phyloP scores from a whole-genome alignment of 2,113 vertebrate species.

The Hiodon tergisus region DNA sequence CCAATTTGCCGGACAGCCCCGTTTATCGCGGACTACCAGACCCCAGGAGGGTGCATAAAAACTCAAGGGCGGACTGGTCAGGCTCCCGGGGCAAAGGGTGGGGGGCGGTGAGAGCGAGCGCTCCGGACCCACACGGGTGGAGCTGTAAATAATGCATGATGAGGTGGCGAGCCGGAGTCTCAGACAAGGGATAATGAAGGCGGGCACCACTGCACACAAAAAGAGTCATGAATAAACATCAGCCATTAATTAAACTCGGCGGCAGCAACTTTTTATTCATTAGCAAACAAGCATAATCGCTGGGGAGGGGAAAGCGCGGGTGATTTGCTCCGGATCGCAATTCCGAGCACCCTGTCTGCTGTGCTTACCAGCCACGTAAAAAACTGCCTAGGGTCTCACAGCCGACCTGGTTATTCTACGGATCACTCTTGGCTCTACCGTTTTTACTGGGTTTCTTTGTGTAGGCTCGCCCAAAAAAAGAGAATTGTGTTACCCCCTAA shows the following conservation, averaged over 20 bases:
- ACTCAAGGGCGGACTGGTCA: background rate
- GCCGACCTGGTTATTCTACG: slow-evolving; percentile 13
- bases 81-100: background rate
- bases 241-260: slow-evolving; percentile 56
- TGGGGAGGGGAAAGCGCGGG: background rate
- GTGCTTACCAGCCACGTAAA: slow-evolving; percentile 13
- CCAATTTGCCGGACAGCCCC: background rate
- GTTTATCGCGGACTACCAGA: background rate
- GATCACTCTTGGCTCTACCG: background rate
- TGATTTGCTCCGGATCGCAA: slow-evolving; percentile 31
- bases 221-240: slow-evolving; percentile 65
- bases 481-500: background rate
- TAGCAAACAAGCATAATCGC: slow-evolving; percentile 50
- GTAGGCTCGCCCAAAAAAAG: background rate
- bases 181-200: slow-evolving; percentile 49
- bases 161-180: slow-evolving; percentile 33
- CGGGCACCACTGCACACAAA: slow-evolving; percentile 40
- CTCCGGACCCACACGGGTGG: background rate
- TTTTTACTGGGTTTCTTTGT: background rate
- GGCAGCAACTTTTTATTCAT: slow-evolving; percentile 46
- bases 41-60: background rate
- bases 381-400: background rate
- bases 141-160: slow-evolving; percentile 56
- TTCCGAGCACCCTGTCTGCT: slow-evolving; percentile 25
- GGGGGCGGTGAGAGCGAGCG: slow-evolving; percentile 25